phyloP scores from a whole-genome alignment of 2,888 invertebrate species.

The Schrankia costaestrigalis region DNA sequence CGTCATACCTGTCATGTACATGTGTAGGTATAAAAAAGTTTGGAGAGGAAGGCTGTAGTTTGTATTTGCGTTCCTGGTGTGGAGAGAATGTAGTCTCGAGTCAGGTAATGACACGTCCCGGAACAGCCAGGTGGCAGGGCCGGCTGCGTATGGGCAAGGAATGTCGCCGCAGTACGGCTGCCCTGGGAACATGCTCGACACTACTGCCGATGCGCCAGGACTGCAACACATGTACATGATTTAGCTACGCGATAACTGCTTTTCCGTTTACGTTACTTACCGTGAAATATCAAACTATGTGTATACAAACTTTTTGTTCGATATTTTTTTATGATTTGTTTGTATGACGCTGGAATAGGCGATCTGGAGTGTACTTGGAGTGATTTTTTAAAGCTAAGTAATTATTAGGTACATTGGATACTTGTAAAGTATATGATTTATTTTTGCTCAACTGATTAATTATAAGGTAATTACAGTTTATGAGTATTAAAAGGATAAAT shows the following conservation, averaged over 20 bases:
- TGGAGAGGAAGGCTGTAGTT: constrained; percentile 58
- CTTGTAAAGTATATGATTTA: too few species aligned
- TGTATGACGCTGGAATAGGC: too few species aligned
- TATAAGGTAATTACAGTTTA: too few species aligned
- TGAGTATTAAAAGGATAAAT: too few species aligned
- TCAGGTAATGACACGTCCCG: constrained; percentile 61
- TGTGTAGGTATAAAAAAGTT: constrained; percentile 50
- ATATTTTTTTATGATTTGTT: too few species aligned
- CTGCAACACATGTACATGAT: constrained; percentile 50
- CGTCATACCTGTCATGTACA: constrained; percentile 40
- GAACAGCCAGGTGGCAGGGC: constrained; percentile 64
- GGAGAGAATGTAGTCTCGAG: constrained; percentile 60
- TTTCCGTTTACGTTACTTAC: constrained; percentile 38
- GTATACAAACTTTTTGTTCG: too few species aligned
- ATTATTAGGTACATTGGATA: too few species aligned
- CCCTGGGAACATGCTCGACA: constrained; percentile 63
- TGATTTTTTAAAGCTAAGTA: too few species aligned
- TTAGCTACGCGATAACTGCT: constrained; percentile 48
- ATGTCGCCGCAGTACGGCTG: constrained; percentile 52
- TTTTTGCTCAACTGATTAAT: too few species aligned
- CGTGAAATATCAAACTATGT: constrained; percentile 23
- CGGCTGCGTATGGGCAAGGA: constrained; percentile 70
- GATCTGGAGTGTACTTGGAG: too few species aligned
- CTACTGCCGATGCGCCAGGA: constrained; percentile 13
- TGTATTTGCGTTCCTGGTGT: constrained; percentile 58